Evolutionary conservation across 2,888 invertebrate species (phyloP), one percentile per base, ranked within the genome.

Genomic region (Coleophora flavipennella): DNA sequence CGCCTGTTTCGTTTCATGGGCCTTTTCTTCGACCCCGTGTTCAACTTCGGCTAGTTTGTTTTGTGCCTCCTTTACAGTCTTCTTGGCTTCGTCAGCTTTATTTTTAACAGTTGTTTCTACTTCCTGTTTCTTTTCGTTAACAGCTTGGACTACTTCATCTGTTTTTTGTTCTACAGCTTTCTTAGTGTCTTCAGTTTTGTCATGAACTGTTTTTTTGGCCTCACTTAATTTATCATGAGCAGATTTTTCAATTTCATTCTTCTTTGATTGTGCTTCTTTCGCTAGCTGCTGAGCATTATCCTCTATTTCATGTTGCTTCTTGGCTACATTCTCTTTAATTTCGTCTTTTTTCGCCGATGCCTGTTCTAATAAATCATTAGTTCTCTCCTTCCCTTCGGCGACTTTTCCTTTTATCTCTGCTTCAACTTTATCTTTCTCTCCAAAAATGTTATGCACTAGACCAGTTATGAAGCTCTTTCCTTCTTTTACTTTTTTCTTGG

Each of bases 401-500:
- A 74, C 58, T 55, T 80, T 83, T 9, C 52, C 62, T 52, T 77
- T 80, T 1, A 80, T 57, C 44, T 76, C 79, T 41, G 71, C 40
- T 38, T 84, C 83, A 6, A 80, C 50, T 55, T 83, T 83, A 13
- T 84, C 84, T 51, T 83, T 85, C 39, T 80, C 79, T 7, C 81
- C 80, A 39, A 80, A 80, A 28, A 85, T 77, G 40, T 79, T 83
- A 4, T 77, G 73, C 1, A 83, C 80, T 31, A 85, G 52, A 12
- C 84, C 83, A 8, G 79, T 69, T 31, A 84, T 73, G 50, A 84
- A 84, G 48, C 64, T 73, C 44, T 84, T 83, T 2, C 83, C 73
- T 59, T 83, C 78, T 50, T 83, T 83, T 11, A 74, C 67, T 42
- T 81, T 81, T 54, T 83, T 79, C 47, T 81, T 79, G 1, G 64